Conservation (phyloP, 2,113 vertebrate species). For the Terrapene triunguis region DNA sequence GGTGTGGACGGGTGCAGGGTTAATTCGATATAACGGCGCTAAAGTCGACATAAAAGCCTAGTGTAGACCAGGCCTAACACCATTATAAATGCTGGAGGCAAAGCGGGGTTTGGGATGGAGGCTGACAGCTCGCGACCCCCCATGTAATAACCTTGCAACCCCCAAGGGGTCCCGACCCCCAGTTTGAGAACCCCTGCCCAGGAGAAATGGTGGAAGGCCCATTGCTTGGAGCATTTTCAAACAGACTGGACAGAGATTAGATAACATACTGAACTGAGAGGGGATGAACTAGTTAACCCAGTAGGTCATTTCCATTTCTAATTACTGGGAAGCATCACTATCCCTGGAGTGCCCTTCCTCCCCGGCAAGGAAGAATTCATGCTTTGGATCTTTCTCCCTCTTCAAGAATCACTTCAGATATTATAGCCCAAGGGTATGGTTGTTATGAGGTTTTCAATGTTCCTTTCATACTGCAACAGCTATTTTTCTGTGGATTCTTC, state of each 20-base stretch:
- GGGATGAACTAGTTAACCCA: not conserved
- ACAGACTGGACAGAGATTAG: not conserved
- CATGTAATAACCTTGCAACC: too few species aligned
- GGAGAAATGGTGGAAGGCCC: not conserved
- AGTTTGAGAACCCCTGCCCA: not conserved
- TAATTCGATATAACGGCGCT: too few species aligned
- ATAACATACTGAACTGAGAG: not conserved
- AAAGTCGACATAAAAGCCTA: too few species aligned
- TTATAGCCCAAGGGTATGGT: not conserved
- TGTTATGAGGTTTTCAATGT: conserved; percentile 5
- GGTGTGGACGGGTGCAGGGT: too few species aligned
- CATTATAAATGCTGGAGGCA: too few species aligned
- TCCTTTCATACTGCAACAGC: conserved; percentile 12
- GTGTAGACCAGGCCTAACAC: too few species aligned
- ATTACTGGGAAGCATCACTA: not conserved
- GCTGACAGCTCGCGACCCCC: too few species aligned
- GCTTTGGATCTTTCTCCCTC: conserved; percentile 5
- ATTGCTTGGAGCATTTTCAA: not conserved
- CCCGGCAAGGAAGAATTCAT: not conserved
- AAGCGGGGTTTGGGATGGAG: too few species aligned
- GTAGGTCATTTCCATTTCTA: rapidly evolving
- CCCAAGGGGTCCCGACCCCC: too few species aligned
- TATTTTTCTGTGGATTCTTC: not conserved
- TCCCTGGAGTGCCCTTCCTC: not conserved
- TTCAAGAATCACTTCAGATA: not conserved